These are phyloP conservation scores for Ictalurus furcatus DNA, from an alignment of 2,113 vertebrate genomes.

Conservation along the genomic window DNA sequence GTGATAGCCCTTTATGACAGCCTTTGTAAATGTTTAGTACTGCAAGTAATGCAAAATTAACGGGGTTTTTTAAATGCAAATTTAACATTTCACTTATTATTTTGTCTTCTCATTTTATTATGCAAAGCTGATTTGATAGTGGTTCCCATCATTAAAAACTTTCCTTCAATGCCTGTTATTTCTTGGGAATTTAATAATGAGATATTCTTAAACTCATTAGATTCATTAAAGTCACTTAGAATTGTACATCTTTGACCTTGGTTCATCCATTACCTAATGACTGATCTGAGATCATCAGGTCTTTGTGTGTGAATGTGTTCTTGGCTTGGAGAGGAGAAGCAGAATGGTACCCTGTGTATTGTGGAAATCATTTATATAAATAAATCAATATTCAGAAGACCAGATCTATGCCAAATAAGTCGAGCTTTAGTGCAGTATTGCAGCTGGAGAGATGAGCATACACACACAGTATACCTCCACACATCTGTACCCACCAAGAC, in stretches of 20 bases:
- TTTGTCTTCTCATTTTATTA: neutral
- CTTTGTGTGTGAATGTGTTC: neutral
- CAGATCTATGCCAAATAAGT: neutral
- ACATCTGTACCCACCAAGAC: neutral
- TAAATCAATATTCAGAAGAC: too few relatives aligned
- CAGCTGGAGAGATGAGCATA: neutral
- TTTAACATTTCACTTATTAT: neutral
- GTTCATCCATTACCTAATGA: neutral
- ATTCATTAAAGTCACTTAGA: neutral
- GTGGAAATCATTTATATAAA: too few relatives aligned
- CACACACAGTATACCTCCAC: neutral
- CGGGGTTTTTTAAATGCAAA: neutral
- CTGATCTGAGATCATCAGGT: neutral
- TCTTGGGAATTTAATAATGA: neutral
- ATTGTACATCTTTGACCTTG: neutral
- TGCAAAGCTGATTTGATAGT: neutral
- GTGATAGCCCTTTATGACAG: neutral
- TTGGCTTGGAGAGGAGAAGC: neutral
- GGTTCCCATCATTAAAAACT: neutral
- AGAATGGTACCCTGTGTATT: neutral
- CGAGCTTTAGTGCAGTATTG: neutral
- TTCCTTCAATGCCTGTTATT: neutral
- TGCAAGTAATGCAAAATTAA: neutral
- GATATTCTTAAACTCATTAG: too few relatives aligned
- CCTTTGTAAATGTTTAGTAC: neutral